These are phyloP conservation scores for Tupaia chinensis DNA, from an alignment of 2,113 vertebrate species.

Conservation along the genomic window DNA sequence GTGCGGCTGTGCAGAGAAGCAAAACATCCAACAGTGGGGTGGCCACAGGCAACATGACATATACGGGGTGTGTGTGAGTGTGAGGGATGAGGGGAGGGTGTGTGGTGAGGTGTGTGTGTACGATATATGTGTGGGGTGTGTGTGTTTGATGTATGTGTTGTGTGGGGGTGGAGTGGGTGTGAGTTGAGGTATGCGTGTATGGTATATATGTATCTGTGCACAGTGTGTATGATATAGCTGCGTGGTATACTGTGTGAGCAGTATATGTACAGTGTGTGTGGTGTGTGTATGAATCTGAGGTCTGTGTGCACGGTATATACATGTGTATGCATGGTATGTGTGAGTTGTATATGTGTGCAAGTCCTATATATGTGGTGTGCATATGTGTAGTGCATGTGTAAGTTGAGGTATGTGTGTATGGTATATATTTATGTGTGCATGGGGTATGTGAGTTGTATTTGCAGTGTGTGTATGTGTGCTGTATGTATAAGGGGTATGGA, in stretches of 20 bases:
- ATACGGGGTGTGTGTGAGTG: not conserved
- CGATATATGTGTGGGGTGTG: not conserved
- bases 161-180: not conserved
- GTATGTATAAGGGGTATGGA: too few species aligned
- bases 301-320: not conserved
- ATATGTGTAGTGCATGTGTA: too few species aligned
- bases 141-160: not conserved
- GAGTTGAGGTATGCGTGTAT: not conserved
- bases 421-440: too few species aligned
- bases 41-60: too few species aligned
- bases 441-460: too few species aligned
- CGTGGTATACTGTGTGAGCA: too few species aligned
- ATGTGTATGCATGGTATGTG: too few species aligned
- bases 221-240: too few species aligned
- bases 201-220: not conserved
- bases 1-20: not conserved
- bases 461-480: too few species aligned
- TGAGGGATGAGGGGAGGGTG: not conserved
- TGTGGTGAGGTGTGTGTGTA: not conserved
- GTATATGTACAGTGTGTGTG: not conserved
- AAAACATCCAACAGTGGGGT: accelerated
- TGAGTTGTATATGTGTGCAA: too few species aligned
- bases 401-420: too few species aligned
- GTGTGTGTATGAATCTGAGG: not conserved
- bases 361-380: too few species aligned